These are phyloP conservation scores for Dreissena rostriformis DNA, from an alignment of 1,140 invertebrate species.

Conservation along the genomic window DNA sequence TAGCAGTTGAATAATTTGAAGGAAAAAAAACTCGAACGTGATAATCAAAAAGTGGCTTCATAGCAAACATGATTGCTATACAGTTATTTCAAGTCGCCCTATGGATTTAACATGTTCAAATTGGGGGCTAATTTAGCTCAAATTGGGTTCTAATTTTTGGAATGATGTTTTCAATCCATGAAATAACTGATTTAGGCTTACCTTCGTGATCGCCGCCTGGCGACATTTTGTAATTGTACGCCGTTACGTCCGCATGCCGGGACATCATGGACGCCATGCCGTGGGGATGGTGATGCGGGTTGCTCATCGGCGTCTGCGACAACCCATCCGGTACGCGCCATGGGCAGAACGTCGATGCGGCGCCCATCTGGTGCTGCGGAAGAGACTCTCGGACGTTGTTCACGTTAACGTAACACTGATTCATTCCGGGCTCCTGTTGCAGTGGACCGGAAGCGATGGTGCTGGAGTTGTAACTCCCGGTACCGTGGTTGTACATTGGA, in stretches of 20 bases:
- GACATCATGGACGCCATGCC: constrained; percentile 26
- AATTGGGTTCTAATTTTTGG: too few species aligned
- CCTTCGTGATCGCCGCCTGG: constrained; percentile 26
- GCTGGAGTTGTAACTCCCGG: background rate
- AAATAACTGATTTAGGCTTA: background rate
- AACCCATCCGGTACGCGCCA: constrained; percentile 42
- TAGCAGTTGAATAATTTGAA: too few species aligned
- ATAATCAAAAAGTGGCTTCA: too few species aligned
- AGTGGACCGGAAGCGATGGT: background rate
- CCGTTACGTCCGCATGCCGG: constrained; percentile 19
- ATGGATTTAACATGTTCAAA: too few species aligned
- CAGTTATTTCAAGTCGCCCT: too few species aligned
- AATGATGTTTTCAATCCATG: too few species aligned
- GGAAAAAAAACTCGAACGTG: too few species aligned
- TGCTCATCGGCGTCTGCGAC: constrained; percentile 33
- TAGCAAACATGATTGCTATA: too few species aligned
- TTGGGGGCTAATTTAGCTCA: too few species aligned
- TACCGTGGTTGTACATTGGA: constrained; percentile 40
- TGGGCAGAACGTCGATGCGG: constrained; percentile 38
- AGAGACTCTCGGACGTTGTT: constrained; percentile 24
- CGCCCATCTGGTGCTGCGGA: constrained; percentile 15
- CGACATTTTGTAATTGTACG: constrained; percentile 46
- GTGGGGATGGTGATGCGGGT: constrained; percentile 3
- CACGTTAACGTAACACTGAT: constrained; percentile 17
- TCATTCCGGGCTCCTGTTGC: constrained; percentile 34